These are phyloP conservation scores for Centropyge bicolor DNA, from an alignment of 2,797 vertebrate genomes.

Conservation along the genomic window DNA sequence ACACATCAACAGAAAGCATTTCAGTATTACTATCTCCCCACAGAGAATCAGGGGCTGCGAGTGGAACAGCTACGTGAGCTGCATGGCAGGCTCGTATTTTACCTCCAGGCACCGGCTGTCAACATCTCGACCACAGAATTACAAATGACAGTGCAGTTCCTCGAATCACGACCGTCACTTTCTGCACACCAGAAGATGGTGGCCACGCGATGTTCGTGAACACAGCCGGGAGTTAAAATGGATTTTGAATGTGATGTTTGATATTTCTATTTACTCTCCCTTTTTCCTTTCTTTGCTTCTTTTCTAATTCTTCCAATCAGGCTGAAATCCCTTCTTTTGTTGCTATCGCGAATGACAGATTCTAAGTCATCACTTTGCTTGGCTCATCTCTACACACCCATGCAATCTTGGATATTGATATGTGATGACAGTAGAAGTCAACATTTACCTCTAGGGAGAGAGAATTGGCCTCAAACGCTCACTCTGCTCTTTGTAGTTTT, in stretches of 20 bases:
- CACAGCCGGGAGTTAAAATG: conserved; percentile 10
- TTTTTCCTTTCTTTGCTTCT: neutral
- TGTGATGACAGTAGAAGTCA: conserved; percentile 4
- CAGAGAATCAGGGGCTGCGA: conserved; percentile 67
- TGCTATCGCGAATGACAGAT: neutral
- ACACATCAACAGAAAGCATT: conserved; percentile 75
- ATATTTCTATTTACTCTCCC: neutral
- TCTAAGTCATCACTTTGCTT: neutral
- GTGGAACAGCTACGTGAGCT: conserved; percentile 72
- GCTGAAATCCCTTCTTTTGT: neutral
- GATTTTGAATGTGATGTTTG: neutral
- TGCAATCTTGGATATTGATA: neutral
- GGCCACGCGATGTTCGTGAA: conserved; percentile 11
- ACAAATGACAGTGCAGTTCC: conserved; percentile 64
- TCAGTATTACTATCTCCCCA: conserved; percentile 70
- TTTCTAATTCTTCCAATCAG: neutral
- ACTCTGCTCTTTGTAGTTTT: neutral
- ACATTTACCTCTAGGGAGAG: neutral
- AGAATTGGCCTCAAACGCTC: neutral
- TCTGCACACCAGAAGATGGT: conserved; percentile 47
- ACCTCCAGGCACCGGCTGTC: conserved; percentile 72
- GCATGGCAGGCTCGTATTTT: conserved; percentile 70
- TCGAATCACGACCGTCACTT: conserved; percentile 53
- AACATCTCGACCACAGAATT: conserved; percentile 70
- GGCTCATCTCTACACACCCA: neutral